These are phyloP conservation scores for Pelecanoides urinatrix DNA, from an alignment of 2,113 vertebrate species.

Conservation along the genomic window DNA sequence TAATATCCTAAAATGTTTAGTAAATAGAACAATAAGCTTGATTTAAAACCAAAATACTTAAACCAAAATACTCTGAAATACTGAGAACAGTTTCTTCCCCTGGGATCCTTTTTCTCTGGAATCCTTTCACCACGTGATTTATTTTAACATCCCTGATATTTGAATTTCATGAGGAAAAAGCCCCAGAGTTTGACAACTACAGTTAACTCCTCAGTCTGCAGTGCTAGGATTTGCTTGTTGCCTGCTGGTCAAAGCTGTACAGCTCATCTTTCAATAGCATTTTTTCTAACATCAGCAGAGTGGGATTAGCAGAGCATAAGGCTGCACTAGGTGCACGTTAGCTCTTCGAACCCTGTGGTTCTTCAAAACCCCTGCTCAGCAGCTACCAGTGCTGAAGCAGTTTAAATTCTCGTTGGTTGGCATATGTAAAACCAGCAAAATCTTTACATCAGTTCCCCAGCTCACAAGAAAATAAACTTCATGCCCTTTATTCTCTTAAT, in stretches of 20 bases:
- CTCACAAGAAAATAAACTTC: background rate
- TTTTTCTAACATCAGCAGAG: background rate
- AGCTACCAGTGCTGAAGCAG: background rate
- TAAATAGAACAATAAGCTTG: background rate
- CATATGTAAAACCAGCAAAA: background rate
- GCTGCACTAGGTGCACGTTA: accelerated
- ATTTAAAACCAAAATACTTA: background rate
- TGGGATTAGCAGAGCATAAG: background rate
- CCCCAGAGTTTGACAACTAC: background rate
- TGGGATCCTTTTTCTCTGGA: background rate
- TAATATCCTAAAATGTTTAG: background rate
- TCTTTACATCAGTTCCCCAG: background rate
- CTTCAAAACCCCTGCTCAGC: background rate
- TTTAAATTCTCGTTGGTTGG: background rate
- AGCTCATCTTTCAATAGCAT: background rate
- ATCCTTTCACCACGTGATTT: background rate
- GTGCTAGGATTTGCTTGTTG: background rate
- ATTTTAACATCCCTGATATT: background rate
- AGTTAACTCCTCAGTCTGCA: background rate
- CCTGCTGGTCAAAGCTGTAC: background rate
- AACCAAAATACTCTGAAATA: background rate
- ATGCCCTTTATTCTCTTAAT: background rate
- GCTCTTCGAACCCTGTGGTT: background rate
- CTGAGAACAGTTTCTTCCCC: background rate
- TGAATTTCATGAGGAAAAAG: background rate